phyloP scores from a whole-genome alignment of 2,113 vertebrate species.

The Toxostoma redivivum region DNA sequence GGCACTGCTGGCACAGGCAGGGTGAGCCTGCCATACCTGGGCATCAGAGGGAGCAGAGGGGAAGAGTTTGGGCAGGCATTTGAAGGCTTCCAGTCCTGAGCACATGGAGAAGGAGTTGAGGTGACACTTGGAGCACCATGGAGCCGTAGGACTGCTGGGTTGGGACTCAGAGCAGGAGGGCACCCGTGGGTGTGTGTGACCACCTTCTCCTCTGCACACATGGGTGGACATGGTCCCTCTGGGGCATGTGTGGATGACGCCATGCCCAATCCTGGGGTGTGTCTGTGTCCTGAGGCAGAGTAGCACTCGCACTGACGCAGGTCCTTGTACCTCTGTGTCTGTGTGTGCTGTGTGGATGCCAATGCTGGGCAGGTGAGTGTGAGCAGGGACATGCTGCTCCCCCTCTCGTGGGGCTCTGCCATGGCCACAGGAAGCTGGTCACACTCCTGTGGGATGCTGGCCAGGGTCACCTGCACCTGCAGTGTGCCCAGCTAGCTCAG shows the following conservation, averaged over 20 bases:
- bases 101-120: background rate
- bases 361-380: accelerated
- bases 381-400: background rate
- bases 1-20: background rate
- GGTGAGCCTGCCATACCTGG: background rate
- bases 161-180: background rate
- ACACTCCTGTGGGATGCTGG: background rate
- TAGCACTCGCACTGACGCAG: accelerated
- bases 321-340: background rate
- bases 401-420: background rate
- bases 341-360: accelerated
- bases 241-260: background rate
- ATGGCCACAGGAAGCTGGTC: background rate
- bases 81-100: background rate
- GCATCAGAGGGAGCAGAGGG: background rate
- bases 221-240: accelerated
- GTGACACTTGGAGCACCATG: background rate
- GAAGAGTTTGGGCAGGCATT: background rate
- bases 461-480: background rate
- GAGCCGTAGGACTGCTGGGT: accelerated
- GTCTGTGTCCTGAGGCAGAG: background rate
- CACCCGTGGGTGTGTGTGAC: accelerated
- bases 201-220: background rate
- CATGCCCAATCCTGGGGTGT: accelerated
- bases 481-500: background rate